Base-by-base conservation (phyloP, 2,113 vertebrate species). In the Galemys pyrenaicus region DNA sequence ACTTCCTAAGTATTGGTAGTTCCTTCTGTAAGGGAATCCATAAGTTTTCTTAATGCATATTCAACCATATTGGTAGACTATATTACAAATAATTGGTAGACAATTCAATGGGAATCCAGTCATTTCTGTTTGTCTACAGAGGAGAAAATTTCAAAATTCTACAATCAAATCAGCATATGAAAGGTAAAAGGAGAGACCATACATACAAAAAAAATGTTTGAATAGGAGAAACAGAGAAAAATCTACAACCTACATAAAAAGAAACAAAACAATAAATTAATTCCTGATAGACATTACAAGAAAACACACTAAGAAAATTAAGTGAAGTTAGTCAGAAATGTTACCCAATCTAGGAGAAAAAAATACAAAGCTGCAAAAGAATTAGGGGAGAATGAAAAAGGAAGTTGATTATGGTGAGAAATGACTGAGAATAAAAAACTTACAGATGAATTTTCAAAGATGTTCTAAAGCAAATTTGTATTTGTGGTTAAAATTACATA, bases 251-350 rank as follows among this genome's bases (percentile, higher is more conserved):
- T 91, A 62, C 17, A 81, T 41, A 77, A 92, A 80, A 71, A 22
- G 41, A 80, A 92, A 92, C 3, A 84, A 19, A 82, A 91, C 3
- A 78, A 74, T 32, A 5, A 89, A 71, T 93, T 41, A 46, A 67
- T 86, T 89, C 22, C 13, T 95, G 60, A 75, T n/a, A 89, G 44
- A 84, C 58, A 67, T 71, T 56, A 94, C 22, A 92, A 65, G 70
- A 86, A 39, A 89, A 80, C 51, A 94, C 58, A 83, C 28, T 41
- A 71, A 95, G 77, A 82, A 51, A 28, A 62, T 60, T 71, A 78
- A 81, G 37, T 56, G 49, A 92, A 87, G 22, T 46, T 54, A 93
- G 20, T 2, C 16, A 73, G 35, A 91, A 73, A 74, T 89, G 44
- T 73, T 82, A 60, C 1, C 10, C 90, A 19, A 44, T 26, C 28